Conservation (phyloP, 2,113 vertebrate species). For the Xyliphius kryptos region DNA sequence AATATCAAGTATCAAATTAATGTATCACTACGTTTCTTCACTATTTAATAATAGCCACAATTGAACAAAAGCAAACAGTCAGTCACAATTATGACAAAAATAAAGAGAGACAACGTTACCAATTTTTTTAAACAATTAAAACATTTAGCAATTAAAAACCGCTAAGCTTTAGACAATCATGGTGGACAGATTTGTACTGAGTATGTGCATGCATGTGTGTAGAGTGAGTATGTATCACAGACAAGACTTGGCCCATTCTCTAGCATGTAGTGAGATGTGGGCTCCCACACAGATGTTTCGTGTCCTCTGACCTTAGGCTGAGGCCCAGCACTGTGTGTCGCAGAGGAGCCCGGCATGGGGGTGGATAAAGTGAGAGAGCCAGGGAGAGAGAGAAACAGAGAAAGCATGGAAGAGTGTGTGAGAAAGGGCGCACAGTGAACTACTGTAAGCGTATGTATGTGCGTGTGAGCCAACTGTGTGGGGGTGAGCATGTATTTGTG, state of each 20-base stretch:
- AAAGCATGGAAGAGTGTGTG: constrained; percentile 34
- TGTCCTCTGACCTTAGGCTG: constrained; percentile 47
- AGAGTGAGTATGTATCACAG: constrained; percentile 31
- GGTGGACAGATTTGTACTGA: constrained; percentile 18
- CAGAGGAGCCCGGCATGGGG: constrained; percentile 37
- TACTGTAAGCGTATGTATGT: constrained; percentile 34
- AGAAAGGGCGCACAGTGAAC: constrained; percentile 36
- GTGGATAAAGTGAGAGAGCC: constrained; percentile 15
- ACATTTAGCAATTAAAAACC: constrained; percentile 23
- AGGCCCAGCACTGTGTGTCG: constrained; percentile 34
- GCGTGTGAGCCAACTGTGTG: constrained; percentile 22
- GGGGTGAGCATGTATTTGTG: constrained; percentile 27
- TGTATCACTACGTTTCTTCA: background rate
- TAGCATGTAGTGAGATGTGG: constrained; percentile 24
- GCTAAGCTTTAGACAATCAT: constrained; percentile 17
- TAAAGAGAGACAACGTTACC: constrained; percentile 14
- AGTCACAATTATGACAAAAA: constrained; percentile 1
- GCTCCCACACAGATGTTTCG: constrained; percentile 52
- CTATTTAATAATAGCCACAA: background rate
- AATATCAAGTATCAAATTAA: too few species aligned
- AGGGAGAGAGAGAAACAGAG: constrained; percentile 28
- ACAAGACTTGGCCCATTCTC: constrained; percentile 40
- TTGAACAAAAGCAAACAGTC: constrained; percentile 4
- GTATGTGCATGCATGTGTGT: constrained; percentile 24
- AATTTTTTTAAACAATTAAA: constrained; percentile 25